phyloP scores from a whole-genome alignment of 1,140 invertebrate genomes.

The Heliconius congener region DNA sequence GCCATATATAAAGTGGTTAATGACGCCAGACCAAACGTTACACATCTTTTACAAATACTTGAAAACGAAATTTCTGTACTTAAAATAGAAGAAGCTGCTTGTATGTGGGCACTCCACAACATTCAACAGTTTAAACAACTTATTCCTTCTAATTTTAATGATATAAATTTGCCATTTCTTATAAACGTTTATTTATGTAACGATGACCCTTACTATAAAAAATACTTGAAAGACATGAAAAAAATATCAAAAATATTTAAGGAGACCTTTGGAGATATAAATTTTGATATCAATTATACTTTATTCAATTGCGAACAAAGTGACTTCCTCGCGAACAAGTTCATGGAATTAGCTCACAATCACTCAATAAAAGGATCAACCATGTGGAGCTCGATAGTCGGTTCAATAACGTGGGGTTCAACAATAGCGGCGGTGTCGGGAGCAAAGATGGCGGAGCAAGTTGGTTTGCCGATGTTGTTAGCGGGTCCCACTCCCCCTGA shows the following conservation, averaged over 20 bases:
- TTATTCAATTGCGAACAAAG: neutral
- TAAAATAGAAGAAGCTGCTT: constrained; percentile 30
- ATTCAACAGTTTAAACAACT: neutral
- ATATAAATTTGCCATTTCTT: neutral
- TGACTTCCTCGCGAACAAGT: neutral
- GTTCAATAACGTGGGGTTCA: constrained; percentile 17
- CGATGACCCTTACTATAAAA: constrained; percentile 1
- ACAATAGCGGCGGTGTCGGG: neutral
- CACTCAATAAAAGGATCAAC: neutral
- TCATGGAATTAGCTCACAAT: neutral
- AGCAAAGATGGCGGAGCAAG: neutral
- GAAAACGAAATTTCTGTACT: constrained; percentile 13
- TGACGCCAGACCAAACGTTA: neutral
- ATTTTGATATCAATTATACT: neutral
- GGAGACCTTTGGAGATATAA: neutral
- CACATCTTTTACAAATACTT: constrained; percentile 20
- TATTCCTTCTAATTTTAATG: constrained; percentile 8
- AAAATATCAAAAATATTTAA: neutral
- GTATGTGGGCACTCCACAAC: constrained; percentile 19
- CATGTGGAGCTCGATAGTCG: neutral
- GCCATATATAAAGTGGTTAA: constrained; percentile 25
- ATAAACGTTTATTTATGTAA: constrained; percentile 24
- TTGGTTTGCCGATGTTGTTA: constrained; percentile 14
- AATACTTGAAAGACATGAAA: neutral
- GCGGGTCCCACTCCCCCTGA: constrained; percentile 2